Percentiles rank a stretch among this genome's conserved stretches.
Conservation (phyloP, 1,140 invertebrate genomes). For the Ceratosolen solmsi region DNA sequence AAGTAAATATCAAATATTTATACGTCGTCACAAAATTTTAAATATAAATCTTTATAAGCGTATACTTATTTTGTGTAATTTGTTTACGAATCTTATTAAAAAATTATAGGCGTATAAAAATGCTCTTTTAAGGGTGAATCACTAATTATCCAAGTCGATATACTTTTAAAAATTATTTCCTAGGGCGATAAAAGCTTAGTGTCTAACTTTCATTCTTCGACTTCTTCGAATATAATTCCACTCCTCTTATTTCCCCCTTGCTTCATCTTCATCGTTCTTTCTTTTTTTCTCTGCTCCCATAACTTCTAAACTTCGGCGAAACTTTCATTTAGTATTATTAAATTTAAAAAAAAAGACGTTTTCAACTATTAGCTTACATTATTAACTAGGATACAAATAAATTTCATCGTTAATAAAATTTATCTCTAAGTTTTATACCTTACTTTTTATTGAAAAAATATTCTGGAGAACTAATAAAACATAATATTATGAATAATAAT, state of each 20-base stretch:
- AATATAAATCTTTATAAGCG: not conserved
- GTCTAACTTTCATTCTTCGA: slow-evolving; percentile 44
- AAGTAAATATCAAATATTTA: too few relatives aligned
- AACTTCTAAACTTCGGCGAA: slow-evolving; percentile 15
- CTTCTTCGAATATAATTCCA: slow-evolving; percentile 27
- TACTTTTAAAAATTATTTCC: slow-evolving; percentile 64
- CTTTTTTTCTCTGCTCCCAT: slow-evolving; percentile 16
- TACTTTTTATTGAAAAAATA: not conserved
- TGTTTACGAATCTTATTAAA: not conserved
- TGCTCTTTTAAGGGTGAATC: slow-evolving; percentile 55
- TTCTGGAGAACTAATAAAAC: not conserved
- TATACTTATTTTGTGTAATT: not conserved
- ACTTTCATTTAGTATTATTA: slow-evolving; percentile 42
- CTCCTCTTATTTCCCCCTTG: slow-evolving; percentile 31
- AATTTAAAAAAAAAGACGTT: slow-evolving; percentile 33
- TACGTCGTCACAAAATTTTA: not conserved
- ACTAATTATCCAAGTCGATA: slow-evolving; percentile 61
- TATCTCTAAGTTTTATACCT: not conserved
- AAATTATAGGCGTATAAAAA: slow-evolving; percentile 11
- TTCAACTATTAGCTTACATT: not conserved
- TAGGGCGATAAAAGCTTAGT: slow-evolving; percentile 53
- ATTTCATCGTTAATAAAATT: not conserved
- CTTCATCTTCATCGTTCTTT: slow-evolving; percentile 49
- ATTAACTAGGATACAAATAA: not conserved
- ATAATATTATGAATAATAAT: too few relatives aligned